Percentiles rank a stretch among this genome's conserved stretches.
phyloP scores from a whole-genome alignment of 1,140 invertebrate species.

The Bicyclus anynana region DNA sequence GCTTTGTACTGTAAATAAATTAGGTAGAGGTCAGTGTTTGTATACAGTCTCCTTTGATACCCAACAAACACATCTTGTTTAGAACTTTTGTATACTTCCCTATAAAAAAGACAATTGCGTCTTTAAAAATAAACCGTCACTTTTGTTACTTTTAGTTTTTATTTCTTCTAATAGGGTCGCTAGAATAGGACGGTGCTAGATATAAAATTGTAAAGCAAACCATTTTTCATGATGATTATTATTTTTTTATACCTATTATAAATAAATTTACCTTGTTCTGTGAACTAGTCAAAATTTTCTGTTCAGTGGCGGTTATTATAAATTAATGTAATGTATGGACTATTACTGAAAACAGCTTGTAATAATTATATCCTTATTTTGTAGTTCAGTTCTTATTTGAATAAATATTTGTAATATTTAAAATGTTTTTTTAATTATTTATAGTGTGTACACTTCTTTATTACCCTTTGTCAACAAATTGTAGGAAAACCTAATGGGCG shows the following conservation, averaged over 20 bases:
- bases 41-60: constrained; percentile 70
- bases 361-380: constrained; percentile 52
- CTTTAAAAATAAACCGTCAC: constrained; percentile 39
- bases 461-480: no score
- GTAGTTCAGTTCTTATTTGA: constrained; percentile 68
- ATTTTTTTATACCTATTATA: constrained; percentile 25
- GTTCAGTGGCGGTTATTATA: constrained; percentile 54
- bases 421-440: constrained; percentile 37
- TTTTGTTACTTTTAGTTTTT: constrained; percentile 13
- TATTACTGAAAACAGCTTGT: constrained; percentile 61
- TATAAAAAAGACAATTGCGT: no score
- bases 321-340: constrained; percentile 40
- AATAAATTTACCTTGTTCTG: constrained; percentile 35
- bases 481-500: no score
- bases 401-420: constrained; percentile 75
- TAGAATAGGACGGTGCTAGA: constrained; percentile 57
- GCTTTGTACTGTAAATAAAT: constrained; percentile 69
- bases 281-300: constrained; percentile 70
- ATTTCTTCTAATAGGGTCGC: constrained; percentile 25
- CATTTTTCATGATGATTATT: constrained; percentile 25
- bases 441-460: no score
- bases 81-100: constrained; percentile 66
- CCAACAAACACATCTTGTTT: constrained; percentile 60
- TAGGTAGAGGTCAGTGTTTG: constrained; percentile 62
- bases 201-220: constrained; percentile 33